Percentiles rank a stretch among this genome's conserved stretches.
These are phyloP conservation scores for Ladona fulva DNA, from an alignment of 1,140 invertebrate species.

Conservation along the genomic window DNA sequence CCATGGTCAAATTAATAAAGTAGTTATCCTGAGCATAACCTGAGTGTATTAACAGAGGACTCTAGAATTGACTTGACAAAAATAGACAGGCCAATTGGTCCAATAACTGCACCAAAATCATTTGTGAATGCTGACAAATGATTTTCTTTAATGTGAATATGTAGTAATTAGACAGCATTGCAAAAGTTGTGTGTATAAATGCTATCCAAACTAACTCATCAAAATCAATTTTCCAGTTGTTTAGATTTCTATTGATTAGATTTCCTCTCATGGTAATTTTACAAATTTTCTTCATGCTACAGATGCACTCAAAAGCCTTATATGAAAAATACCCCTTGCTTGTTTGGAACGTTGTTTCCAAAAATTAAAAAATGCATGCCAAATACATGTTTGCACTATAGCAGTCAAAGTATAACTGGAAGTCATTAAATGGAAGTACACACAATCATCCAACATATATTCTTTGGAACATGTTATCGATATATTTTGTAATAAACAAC, in stretches of 20 bases:
- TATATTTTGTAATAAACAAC: conserved; percentile 11
- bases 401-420: conserved; percentile 1
- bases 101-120: conserved; percentile 6
- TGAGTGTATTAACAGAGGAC: conserved; percentile 9
- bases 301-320: background rate
- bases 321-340: background rate
- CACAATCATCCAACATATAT: conserved; percentile 10
- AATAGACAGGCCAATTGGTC: background rate
- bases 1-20: conserved; percentile 1
- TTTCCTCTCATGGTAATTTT: background rate
- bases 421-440: conserved; percentile 9
- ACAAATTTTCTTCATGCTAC: background rate
- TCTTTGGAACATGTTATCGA: background rate
- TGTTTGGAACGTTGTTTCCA: background rate
- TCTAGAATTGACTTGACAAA: background rate
- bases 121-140: background rate
- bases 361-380: conserved; percentile 7
- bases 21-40: background rate
- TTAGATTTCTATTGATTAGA: background rate
- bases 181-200: background rate
- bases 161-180: background rate
- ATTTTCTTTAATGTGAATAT: background rate
- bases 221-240: background rate
- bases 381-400: conserved; percentile 10
- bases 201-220: background rate